Evolutionary conservation across 2,797 vertebrate genomes (phyloP).

Genomic region (Thamnophis elegans): DNA sequence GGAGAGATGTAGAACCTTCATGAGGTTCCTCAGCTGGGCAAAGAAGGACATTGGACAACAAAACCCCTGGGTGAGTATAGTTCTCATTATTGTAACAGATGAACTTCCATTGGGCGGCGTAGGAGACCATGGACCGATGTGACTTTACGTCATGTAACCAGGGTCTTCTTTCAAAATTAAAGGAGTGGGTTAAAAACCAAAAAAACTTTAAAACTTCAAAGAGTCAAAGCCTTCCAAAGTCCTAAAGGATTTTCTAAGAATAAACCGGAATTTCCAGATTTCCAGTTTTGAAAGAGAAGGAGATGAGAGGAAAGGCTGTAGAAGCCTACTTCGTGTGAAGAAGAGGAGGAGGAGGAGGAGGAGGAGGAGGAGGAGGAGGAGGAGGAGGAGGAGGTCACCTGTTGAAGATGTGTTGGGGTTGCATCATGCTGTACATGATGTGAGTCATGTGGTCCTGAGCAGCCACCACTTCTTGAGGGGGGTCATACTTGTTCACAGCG

Average conservation of each 20-base stretch:
- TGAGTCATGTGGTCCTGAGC: conserved; percentile 85
- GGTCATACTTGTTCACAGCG: conserved; percentile 83
- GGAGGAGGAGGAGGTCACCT: conserved; percentile 71
- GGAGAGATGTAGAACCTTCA: background rate
- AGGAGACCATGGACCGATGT: background rate
- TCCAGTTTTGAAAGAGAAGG: background rate
- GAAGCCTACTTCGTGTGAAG: conserved; percentile 28
- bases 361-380: background rate
- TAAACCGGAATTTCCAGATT: too few species aligned
- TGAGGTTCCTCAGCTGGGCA: background rate
- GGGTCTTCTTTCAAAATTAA: background rate
- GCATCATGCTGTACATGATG: conserved; percentile 75
- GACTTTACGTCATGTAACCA: background rate
- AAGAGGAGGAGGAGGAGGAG: background rate
- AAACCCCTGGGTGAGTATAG: background rate
- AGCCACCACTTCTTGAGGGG: conserved; percentile 85
- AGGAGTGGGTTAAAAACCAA: background rate
- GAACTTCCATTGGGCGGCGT: too few species aligned
- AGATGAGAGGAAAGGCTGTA: background rate
- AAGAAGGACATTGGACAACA: too few species aligned
- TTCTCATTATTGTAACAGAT: background rate
- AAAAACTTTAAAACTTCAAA: background rate
- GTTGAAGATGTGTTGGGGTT: conserved; percentile 85
- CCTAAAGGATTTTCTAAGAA: background rate
- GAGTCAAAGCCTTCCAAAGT: background rate